These are phyloP conservation scores for Sebastes aleutianus DNA, from an alignment of 2,797 vertebrate species.

Conservation along the genomic window DNA sequence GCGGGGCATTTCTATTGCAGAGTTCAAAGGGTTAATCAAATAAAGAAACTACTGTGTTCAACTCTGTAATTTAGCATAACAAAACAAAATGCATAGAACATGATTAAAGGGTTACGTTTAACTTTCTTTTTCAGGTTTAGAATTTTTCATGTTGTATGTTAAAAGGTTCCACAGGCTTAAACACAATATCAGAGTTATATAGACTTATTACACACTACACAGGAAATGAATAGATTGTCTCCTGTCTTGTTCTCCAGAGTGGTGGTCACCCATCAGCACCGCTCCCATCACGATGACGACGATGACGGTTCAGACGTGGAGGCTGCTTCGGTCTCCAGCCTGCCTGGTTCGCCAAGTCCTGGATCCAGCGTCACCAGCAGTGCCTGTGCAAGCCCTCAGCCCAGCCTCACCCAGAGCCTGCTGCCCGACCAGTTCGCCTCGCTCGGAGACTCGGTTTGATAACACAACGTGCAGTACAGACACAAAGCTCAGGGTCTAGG, in stretches of 20 bases:
- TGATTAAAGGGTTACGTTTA: background rate
- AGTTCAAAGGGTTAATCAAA: background rate
- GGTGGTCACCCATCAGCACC: slow-evolving; percentile 59
- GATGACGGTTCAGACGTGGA: slow-evolving; percentile 60
- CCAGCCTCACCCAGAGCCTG: slow-evolving; percentile 39
- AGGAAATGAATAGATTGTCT: background rate
- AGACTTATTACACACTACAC: background rate
- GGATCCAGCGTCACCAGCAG: slow-evolving; percentile 63
- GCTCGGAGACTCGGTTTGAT: slow-evolving; percentile 21
- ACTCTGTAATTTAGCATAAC: background rate
- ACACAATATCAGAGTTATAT: no score
- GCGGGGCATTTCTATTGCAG: no score
- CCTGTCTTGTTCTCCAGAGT: slow-evolving; percentile 58
- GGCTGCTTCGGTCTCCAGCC: slow-evolving; percentile 51
- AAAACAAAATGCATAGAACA: background rate
- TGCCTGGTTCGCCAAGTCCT: slow-evolving; percentile 51
- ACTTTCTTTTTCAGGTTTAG: background rate
- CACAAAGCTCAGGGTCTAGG: background rate
- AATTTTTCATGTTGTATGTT: background rate
- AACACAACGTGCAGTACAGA: background rate
- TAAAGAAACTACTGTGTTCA: background rate
- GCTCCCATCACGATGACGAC: background rate
- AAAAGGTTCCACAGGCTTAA: background rate
- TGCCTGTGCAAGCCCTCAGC: slow-evolving; percentile 48
- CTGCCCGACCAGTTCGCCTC: slow-evolving; percentile 50